phyloP scores from a whole-genome alignment of 2,888 invertebrate species.

The Ypsolopha scabrella region DNA sequence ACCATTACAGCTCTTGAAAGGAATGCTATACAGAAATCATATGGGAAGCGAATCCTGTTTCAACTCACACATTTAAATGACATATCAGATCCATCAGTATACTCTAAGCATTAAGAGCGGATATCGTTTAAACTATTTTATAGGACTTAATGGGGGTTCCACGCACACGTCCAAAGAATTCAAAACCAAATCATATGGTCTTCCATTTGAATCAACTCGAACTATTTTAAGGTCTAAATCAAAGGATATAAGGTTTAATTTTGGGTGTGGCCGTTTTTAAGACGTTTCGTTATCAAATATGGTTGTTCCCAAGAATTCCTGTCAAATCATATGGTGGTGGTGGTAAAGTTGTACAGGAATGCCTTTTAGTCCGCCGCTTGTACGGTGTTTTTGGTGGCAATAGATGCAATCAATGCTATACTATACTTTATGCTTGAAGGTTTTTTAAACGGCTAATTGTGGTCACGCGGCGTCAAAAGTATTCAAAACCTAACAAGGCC shows the following conservation, averaged over 20 bases:
- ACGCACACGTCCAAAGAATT: slow-evolving; percentile 33
- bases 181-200: slow-evolving; percentile 52
- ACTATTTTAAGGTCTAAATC: too few species aligned
- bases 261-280: too few species aligned
- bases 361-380: slow-evolving; percentile 13
- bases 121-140: background rate
- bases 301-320: slow-evolving; percentile 17
- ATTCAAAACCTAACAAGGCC: too few species aligned
- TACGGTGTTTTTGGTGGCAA: slow-evolving; percentile 2
- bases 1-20: slow-evolving; percentile 12
- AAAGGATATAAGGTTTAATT: too few species aligned
- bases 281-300: background rate
- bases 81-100: slow-evolving; percentile 17
- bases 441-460: background rate
- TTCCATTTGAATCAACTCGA: background rate
- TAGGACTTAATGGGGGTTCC: slow-evolving; percentile 18
- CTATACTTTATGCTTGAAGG: background rate
- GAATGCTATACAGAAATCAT: slow-evolving; percentile 63
- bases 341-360: slow-evolving; percentile 15
- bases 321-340: slow-evolving; percentile 24
- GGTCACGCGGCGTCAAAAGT: background rate
- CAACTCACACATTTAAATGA: slow-evolving; percentile 20
- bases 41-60: slow-evolving; percentile 61
- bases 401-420: background rate
- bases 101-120: slow-evolving; percentile 10